phyloP scores from a whole-genome alignment of 2,888 invertebrate genomes.

The Dicyrtoma fusca region DNA sequence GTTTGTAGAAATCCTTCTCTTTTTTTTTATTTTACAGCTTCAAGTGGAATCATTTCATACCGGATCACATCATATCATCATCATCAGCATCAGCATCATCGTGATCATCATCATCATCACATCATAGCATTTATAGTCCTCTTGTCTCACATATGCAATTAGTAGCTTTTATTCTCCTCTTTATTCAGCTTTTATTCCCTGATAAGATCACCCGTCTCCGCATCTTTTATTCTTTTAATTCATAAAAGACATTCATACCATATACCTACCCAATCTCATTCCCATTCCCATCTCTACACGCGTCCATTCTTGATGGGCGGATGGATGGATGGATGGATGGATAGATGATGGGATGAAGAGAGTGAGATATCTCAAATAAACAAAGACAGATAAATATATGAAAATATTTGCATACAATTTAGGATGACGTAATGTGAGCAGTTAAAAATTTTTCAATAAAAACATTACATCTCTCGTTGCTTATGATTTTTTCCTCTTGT shows the following conservation, averaged over 20 bases:
- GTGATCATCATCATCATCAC: no score
- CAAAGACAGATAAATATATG: neutral
- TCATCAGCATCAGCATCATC: no score
- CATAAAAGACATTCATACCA: neutral
- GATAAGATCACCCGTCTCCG: neutral
- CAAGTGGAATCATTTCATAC: no score
- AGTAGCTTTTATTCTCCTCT: neutral
- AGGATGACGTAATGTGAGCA: neutral
- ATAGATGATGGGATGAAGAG: neutral
- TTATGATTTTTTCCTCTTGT: neutral
- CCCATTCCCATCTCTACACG: no score
- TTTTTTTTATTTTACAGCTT: no score
- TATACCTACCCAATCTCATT: no score
- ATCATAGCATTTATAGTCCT: neutral
- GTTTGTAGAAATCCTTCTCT: no score
- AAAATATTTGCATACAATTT: slow-evolving; percentile 7
- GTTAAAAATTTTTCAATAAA: slow-evolving; percentile 1
- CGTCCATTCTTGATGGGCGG: no score
- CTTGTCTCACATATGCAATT: neutral
- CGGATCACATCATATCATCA: no score
- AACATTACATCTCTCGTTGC: neutral
- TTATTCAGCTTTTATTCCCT: neutral
- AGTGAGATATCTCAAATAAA: neutral
- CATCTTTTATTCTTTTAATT: neutral
- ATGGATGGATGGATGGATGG: neutral